Percentiles rank a stretch among this genome's conserved stretches.
phyloP scores from a whole-genome alignment of 2,113 vertebrate genomes.

The Sarotherodon lohbergeri region DNA sequence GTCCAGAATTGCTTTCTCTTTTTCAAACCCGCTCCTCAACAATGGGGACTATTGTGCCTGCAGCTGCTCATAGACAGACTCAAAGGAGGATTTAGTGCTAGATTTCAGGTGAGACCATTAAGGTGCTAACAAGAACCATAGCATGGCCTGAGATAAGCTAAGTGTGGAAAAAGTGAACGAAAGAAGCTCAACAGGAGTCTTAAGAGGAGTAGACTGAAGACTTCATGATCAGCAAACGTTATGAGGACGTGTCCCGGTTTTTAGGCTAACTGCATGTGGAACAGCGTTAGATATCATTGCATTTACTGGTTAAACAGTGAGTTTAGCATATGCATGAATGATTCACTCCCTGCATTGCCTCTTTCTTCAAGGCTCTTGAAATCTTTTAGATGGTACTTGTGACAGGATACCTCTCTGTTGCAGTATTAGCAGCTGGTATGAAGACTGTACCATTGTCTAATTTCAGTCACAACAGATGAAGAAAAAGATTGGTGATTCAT shows the following conservation, averaged over 20 bases:
- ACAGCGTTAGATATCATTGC: not conserved
- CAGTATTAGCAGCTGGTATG: not conserved
- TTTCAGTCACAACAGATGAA: not conserved
- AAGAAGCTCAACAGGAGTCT: not conserved
- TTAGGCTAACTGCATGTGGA: not conserved
- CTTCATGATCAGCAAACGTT: not conserved
- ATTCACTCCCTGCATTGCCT: not conserved
- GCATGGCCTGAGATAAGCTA: not conserved
- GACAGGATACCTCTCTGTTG: not conserved
- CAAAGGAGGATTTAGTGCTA: not conserved
- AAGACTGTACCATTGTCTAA: not conserved
- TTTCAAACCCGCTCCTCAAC: constrained; percentile 1
- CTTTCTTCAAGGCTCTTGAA: not conserved
- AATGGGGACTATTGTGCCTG: constrained; percentile 44
- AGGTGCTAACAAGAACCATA: constrained; percentile 8
- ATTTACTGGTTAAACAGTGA: constrained; percentile 3
- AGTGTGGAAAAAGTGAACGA: not conserved
- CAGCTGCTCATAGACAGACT: constrained; percentile 46
- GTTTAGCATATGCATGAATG: not conserved
- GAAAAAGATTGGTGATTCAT: constrained; percentile 1
- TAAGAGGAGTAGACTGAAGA: not conserved
- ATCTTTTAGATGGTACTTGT: not conserved
- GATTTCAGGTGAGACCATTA: constrained; percentile 1
- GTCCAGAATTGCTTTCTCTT: not conserved
- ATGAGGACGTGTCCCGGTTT: not conserved